These are phyloP conservation scores for Lasius platythorax DNA, from an alignment of 2,888 invertebrate species.

Conservation along the genomic window DNA sequence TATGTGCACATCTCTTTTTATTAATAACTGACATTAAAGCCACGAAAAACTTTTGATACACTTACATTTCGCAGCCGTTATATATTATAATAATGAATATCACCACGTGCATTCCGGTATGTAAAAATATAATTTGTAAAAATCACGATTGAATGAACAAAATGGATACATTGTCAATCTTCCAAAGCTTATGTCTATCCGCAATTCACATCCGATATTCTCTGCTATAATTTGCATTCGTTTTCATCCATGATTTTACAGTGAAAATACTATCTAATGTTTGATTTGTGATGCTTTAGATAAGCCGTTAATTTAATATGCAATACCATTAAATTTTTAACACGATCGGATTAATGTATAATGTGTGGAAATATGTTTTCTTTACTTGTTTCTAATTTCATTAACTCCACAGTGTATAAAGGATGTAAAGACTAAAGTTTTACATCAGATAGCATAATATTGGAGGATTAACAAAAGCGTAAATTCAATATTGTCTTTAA, in stretches of 20 bases:
- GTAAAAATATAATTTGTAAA: conserved; percentile 68
- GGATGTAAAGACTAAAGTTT: background rate
- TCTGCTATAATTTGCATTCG: conserved; percentile 20
- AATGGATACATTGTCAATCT: conserved; percentile 48
- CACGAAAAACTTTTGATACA: background rate
- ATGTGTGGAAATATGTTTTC: background rate
- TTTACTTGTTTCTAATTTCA: background rate
- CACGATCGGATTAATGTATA: background rate
- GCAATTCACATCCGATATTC: conserved; percentile 21
- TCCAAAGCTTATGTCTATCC: conserved; percentile 54
- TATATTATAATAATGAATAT: conserved; percentile 12
- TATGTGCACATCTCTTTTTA: conserved; percentile 2
- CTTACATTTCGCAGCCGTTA: conserved; percentile 9
- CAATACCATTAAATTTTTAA: background rate
- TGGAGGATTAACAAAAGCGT: conserved; percentile 54
- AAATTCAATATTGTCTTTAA: conserved; percentile 46
- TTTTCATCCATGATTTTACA: conserved; percentile 33
- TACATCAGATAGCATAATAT: conserved; percentile 51
- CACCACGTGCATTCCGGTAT: conserved; percentile 61
- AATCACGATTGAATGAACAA: conserved; percentile 47
- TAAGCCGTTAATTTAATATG: background rate
- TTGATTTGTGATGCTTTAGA: conserved; percentile 21
- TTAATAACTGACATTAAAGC: conserved; percentile 3
- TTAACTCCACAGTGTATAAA: background rate
- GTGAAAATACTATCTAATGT: conserved; percentile 36